A percentile compares a stretch with the other conserved stretches of the same genome.
phyloP scores from a whole-genome alignment of 2,888 invertebrate genomes.

The Peribatodes rhomboidaria region DNA sequence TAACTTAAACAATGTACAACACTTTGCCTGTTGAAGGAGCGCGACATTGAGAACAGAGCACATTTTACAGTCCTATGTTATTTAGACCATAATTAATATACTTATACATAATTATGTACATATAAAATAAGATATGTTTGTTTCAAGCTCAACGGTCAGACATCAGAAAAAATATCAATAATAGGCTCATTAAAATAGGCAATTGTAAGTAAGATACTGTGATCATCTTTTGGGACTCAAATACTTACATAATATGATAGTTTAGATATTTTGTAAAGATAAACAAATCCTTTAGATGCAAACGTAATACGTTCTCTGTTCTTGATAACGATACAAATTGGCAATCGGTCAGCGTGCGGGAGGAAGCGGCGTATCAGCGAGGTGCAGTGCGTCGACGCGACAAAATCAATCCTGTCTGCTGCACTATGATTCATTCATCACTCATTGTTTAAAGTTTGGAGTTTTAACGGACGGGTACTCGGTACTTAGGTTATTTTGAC shows the following conservation, averaged over 20 bases:
- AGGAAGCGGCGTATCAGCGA: constrained; percentile 48
- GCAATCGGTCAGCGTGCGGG: constrained; percentile 50
- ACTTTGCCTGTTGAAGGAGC: background rate
- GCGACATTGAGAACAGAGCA: background rate
- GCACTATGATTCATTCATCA: constrained; percentile 39
- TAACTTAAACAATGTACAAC: constrained; percentile 11
- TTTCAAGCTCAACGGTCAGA: too few species aligned
- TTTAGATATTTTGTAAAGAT: too few species aligned
- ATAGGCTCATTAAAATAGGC: too few species aligned
- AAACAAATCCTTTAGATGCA: too few species aligned
- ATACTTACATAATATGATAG: too few species aligned
- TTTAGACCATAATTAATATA: too few species aligned
- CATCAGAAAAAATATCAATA: too few species aligned
- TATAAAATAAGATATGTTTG: too few species aligned
- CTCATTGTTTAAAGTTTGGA: constrained; percentile 25
- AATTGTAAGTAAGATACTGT: too few species aligned
- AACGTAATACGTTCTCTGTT: background rate
- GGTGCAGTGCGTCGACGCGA: constrained; percentile 52
- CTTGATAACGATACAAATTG: constrained; percentile 8
- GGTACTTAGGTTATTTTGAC: too few species aligned
- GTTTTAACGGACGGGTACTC: background rate
- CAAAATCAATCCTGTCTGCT: constrained; percentile 59
- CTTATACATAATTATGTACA: too few species aligned
- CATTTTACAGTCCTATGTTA: background rate
- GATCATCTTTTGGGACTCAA: too few species aligned